Base-by-base conservation (phyloP, 2,797 vertebrate genomes). In the Lithobates pipiens region DNA sequence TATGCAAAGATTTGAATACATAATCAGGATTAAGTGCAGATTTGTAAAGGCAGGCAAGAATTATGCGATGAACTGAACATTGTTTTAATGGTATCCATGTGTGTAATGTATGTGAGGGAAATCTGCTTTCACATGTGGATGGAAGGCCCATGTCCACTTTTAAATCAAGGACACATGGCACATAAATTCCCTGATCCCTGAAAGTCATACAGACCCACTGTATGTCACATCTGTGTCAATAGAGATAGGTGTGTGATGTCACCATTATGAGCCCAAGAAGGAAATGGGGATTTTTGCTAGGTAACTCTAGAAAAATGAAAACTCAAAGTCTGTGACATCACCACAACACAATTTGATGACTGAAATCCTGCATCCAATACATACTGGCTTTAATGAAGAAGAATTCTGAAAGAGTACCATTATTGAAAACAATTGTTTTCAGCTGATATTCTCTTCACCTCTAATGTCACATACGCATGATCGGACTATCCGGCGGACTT, bases 161-260 rank as follows among this genome's bases (percentile, higher is more conserved):
- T 74, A 73, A 82, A 82, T 74, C 39, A 63, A 25, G 18, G 42
- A 7, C 80, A 74, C n/a, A 65, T 65, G 70, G 34, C 36, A 63
- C 27, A 39, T 74, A 29, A 65, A 27, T 71, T 74, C 50, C 54
- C 57, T 73, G 54, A 81, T 82, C 70, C 36, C 39, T 36, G 21
- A 23, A 63, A 61, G 70, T 32, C 34, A 73, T 73, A 44, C 10
- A 65, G 18, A 42, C 25, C 69, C 36, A 81, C 63, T 74, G 70
- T 74, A 82, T 73, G 72, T 82, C 69, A 82, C 80, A 82, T 73
- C 80, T 82, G 80, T 82, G 70, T 82, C 80, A 82, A 82, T 82
- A 82, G 70, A 42, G 21, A 81, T 61, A 21, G 34, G 70, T 74
- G 4, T 32, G 80, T 82, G 70, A 79, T 79, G 77, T 74, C 69